These are phyloP conservation scores for Brienomyrus longianalis DNA, from an alignment of 2,113 vertebrate genomes.

Conservation along the genomic window DNA sequence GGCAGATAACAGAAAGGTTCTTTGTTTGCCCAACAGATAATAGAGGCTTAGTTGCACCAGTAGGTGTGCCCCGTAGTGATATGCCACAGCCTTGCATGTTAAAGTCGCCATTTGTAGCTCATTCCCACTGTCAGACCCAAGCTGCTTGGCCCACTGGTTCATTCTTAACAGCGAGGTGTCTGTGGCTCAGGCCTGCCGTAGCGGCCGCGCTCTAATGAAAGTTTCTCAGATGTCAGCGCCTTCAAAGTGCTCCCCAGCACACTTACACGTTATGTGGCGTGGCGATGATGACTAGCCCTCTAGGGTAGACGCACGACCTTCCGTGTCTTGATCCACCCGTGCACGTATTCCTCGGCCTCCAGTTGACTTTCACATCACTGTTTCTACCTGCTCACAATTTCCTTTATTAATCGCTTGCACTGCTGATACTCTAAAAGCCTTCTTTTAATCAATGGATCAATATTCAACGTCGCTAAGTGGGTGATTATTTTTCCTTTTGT, in stretches of 20 bases:
- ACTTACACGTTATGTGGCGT: neutral
- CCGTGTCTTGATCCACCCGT: neutral
- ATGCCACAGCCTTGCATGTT: neutral
- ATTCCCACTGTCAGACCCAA: neutral
- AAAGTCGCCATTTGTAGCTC: neutral
- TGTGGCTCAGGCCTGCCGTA: neutral
- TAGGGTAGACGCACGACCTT: slow-evolving; percentile 8
- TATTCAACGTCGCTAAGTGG: slow-evolving; percentile 16
- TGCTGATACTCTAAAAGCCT: slow-evolving; percentile 15
- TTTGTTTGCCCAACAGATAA: neutral
- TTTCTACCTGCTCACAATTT: neutral
- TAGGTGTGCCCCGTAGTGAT: slow-evolving; percentile 5
- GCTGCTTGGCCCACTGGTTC: neutral
- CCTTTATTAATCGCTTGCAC: slow-evolving; percentile 24
- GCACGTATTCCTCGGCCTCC: neutral
- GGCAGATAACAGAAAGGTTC: slow-evolving; percentile 14
- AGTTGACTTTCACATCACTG: neutral
- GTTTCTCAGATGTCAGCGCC: neutral
- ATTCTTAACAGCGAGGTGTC: neutral
- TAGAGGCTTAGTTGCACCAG: neutral
- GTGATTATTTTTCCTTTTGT: neutral
- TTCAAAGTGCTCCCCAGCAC: neutral
- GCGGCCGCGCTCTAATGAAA: neutral
- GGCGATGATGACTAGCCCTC: neutral
- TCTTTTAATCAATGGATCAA: slow-evolving; percentile 26